These are phyloP conservation scores for Sebastes oblongus DNA, from an alignment of 2,797 vertebrate genomes.

Conservation along the genomic window DNA sequence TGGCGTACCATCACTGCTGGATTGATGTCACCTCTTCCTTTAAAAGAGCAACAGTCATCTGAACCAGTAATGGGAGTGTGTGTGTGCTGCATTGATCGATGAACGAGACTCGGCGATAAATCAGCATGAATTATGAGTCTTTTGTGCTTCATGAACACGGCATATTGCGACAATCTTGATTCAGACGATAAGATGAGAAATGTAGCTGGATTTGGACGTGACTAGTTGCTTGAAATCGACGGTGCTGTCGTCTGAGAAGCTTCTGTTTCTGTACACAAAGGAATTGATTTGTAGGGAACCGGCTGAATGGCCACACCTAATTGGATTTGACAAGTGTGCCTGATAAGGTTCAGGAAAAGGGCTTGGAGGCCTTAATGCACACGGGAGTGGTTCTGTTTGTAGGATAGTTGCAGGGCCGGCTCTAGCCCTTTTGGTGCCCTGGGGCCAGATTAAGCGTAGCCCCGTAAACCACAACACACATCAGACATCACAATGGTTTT, in stretches of 20 bases:
- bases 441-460: too few relatives aligned
- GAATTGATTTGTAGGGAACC: slow-evolving; percentile 48
- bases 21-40: slow-evolving; percentile 54
- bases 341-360: slow-evolving; percentile 37
- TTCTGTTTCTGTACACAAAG: slow-evolving; percentile 33
- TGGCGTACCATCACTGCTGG: neutral
- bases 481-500: too few relatives aligned
- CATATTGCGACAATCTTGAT: slow-evolving; percentile 2
- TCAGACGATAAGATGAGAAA: neutral
- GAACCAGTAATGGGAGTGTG: slow-evolving; percentile 44
- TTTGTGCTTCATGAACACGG: neutral
- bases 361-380: slow-evolving; percentile 36
- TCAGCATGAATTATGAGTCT: slow-evolving; percentile 37
- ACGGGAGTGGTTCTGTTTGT: neutral
- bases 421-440: too few relatives aligned
- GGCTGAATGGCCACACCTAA: slow-evolving; percentile 63
- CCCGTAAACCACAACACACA: too few relatives aligned
- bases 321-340: slow-evolving; percentile 48
- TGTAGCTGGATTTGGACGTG: neutral
- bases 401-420: neutral
- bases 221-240: neutral
- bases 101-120: slow-evolving; percentile 32
- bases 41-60: slow-evolving; percentile 49
- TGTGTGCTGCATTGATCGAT: slow-evolving; percentile 57
- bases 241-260: neutral